Conservation (phyloP, 2,888 invertebrate species). For the Tigriopus californicus region DNA sequence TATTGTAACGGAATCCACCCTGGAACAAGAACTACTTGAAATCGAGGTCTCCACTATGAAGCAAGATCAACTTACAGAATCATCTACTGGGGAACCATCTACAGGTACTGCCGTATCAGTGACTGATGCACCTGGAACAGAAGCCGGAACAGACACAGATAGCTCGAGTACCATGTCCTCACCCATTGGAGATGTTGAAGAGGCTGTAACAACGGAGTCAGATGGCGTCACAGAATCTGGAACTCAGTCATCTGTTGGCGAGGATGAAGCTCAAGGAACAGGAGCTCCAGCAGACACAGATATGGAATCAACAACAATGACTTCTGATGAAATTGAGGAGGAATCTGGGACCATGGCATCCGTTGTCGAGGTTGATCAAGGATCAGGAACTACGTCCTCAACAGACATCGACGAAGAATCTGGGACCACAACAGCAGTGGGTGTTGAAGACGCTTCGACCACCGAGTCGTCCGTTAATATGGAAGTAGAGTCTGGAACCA, state of each 20-base stretch:
- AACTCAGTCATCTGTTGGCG: not conserved
- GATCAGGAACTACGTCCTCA: too few relatives aligned
- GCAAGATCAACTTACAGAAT: not conserved
- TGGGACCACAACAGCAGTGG: too few relatives aligned
- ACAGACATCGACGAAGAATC: too few relatives aligned
- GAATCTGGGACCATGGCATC: not conserved
- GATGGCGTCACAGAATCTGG: not conserved
- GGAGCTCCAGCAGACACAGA: constrained; percentile 6
- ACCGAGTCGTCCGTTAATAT: too few relatives aligned
- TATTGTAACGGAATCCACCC: not conserved
- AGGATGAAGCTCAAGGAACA: not conserved
- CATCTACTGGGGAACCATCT: not conserved
- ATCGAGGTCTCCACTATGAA: not conserved
- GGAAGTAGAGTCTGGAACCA: not conserved
- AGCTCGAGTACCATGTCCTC: not conserved
- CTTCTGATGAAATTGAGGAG: not conserved
- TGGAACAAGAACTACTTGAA: not conserved
- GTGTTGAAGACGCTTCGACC: too few relatives aligned
- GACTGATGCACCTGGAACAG: not conserved
- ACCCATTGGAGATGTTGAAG: not conserved
- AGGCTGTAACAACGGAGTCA: not conserved
- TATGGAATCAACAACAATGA: not conserved
- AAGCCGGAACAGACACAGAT: constrained; percentile 8
- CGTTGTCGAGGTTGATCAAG: too few relatives aligned
- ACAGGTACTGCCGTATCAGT: not conserved